Base-by-base conservation (phyloP, 2,113 vertebrate species). In the Corythoichthys intestinalis region DNA sequence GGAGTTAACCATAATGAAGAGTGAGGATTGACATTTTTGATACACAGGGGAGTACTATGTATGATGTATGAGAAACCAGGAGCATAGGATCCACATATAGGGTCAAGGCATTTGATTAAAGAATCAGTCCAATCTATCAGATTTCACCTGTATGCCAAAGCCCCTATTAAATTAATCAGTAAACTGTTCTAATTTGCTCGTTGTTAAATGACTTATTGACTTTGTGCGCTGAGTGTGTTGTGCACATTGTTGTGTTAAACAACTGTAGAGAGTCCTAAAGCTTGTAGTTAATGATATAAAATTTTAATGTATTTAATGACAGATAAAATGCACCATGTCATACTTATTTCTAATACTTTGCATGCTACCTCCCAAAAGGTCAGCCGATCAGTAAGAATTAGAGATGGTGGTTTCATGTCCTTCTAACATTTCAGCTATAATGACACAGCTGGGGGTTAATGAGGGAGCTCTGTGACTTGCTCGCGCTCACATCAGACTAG, bases 91-190 rank as follows among this genome's bases (percentile, higher is more conserved):
- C 52, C 67, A 79, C 79, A 83, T 83, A 71, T 74, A 82, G 77
- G 72, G 64, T 82, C 64, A 66, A 73, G 65, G 69, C 69, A 79
- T 83, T 86, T 70, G 70, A 86, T 90, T 86, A 90, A 71, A 71
- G 76, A 89, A 88, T 85, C 86, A 81, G 75, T 86, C 66, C 87
- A 86, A 83, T 88, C 83, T 88, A 70, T 67, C 76, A 87, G 87
- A 87, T 89, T 85, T 81, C 81, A 84, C 76, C 85, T 65, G 71
- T 66, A 80, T 35, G 35, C 77, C 74, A 87, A 85, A 89, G 81
- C 84, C 86, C 67, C 78, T 70, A 79, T 84, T 87, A 82, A 82
- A 87, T 78, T 83, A 85, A 69, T 81, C 76, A 79, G 73, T 70
- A 75, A 77, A 84, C 87, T 79, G 28, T 79, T 70, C 77, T 70